phyloP scores from a whole-genome alignment of 2,888 invertebrate species.

The Dyspetes luteomarginatus region DNA sequence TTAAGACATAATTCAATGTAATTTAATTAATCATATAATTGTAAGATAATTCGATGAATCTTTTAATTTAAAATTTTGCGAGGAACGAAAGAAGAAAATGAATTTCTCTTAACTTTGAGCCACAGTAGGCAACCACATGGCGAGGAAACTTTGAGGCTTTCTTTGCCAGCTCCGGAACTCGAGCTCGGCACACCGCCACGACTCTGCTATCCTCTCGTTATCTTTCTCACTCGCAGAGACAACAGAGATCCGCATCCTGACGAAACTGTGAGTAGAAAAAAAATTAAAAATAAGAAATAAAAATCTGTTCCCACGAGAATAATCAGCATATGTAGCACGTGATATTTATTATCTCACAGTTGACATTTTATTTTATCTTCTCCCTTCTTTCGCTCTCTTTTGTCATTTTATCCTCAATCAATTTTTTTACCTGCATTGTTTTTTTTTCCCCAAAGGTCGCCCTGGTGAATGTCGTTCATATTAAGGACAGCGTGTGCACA shows the following conservation, averaged over 20 bases:
- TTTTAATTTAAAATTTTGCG: background rate
- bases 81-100: constrained; percentile 4
- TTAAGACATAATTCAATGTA: too few species aligned
- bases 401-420: background rate
- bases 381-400: background rate
- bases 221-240: constrained; percentile 88
- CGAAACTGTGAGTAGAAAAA: constrained; percentile 87
- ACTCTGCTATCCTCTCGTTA: constrained; percentile 90
- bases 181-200: constrained; percentile 90
- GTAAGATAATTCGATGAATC: background rate
- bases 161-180: constrained; percentile 86
- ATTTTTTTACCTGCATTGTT: constrained; percentile 13
- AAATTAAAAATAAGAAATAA: background rate
- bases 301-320: background rate
- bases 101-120: constrained; percentile 76
- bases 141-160: constrained; percentile 87
- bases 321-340: background rate
- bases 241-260: constrained; percentile 89
- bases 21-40: too few species aligned
- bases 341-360: background rate
- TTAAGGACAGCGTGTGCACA: constrained; percentile 91
- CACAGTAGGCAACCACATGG: constrained; percentile 88
- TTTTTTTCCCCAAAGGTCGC: constrained; percentile 87
- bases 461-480: constrained; percentile 92
- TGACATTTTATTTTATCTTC: constrained; percentile 4